These are phyloP conservation scores for Drosophila aff. DNA, from an alignment of 1,140 invertebrate species.

Conservation along the genomic window DNA sequence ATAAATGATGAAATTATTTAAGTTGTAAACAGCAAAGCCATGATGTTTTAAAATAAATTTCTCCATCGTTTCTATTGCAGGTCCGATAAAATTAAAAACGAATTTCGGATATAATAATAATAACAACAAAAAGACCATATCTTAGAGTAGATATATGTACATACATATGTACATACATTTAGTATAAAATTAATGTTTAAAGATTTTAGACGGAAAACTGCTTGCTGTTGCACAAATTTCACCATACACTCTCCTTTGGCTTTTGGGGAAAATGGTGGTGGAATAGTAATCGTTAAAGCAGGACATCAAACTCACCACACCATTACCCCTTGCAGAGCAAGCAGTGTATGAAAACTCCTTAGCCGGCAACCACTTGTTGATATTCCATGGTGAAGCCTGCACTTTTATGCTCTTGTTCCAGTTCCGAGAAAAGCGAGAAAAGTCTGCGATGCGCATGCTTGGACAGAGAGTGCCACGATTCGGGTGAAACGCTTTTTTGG, in stretches of 20 bases:
- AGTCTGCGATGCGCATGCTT: slow-evolving; percentile 22
- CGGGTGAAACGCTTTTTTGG: slow-evolving; percentile 42
- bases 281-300: slow-evolving; percentile 27
- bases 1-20: no score
- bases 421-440: slow-evolving; percentile 1
- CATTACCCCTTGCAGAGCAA: slow-evolving; percentile 18
- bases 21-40: no score
- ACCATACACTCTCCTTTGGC: no score
- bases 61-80: no score
- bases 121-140: no score
- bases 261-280: not conserved
- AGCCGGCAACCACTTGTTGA: slow-evolving; percentile 72
- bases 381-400: slow-evolving; percentile 19
- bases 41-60: no score
- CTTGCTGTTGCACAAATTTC: not conserved
- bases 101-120: no score
- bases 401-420: slow-evolving; percentile 26
- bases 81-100: no score
- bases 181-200: not conserved
- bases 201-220: not conserved
- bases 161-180: no score
- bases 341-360: not conserved
- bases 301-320: not conserved
- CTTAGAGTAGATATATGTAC: no score
- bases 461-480: slow-evolving; percentile 18